A percentile compares a stretch with the other conserved stretches of the same genome.
Conservation (phyloP, 1,140 invertebrate species). For the Drosophila bocki region DNA sequence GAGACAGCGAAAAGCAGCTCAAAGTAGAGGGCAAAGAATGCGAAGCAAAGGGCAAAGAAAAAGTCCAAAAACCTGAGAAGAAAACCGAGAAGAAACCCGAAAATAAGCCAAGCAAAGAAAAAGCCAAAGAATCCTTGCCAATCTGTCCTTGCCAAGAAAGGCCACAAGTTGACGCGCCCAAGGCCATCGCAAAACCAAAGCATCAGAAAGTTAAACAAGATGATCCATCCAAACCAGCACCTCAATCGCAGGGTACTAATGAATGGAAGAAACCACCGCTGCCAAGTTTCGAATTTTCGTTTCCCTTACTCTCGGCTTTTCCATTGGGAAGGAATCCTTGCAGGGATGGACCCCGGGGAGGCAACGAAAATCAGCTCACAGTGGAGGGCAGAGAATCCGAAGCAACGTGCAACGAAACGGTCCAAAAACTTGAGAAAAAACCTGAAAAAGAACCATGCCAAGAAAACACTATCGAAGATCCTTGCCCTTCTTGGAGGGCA, state of each 20-base stretch:
- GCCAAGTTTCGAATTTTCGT: background rate
- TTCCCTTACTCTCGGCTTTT: conserved; percentile 10
- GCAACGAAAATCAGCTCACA: no score
- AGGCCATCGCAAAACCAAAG: background rate
- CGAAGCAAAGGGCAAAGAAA: background rate
- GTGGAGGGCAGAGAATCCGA: background rate
- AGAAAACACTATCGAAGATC: background rate
- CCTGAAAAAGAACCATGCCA: background rate
- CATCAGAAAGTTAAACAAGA: background rate
- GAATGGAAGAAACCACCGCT: background rate
- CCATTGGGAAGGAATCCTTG: conserved; percentile 27
- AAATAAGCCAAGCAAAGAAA: background rate
- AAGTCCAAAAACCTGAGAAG: background rate
- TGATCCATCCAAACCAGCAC: no score
- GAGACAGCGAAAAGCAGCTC: no score
- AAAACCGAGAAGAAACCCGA: background rate
- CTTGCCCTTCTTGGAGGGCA: background rate
- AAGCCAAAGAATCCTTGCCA: no score
- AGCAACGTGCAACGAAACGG: background rate
- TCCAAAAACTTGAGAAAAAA: background rate
- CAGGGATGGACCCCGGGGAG: conserved; percentile 16
- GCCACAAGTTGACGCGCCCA: no score
- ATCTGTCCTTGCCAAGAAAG: no score
- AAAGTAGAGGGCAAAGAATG: background rate
- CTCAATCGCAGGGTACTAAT: background rate